Evolutionary conservation across 2,113 vertebrate species (phyloP).

Genomic region (Shinisaurus crocodilurus): DNA sequence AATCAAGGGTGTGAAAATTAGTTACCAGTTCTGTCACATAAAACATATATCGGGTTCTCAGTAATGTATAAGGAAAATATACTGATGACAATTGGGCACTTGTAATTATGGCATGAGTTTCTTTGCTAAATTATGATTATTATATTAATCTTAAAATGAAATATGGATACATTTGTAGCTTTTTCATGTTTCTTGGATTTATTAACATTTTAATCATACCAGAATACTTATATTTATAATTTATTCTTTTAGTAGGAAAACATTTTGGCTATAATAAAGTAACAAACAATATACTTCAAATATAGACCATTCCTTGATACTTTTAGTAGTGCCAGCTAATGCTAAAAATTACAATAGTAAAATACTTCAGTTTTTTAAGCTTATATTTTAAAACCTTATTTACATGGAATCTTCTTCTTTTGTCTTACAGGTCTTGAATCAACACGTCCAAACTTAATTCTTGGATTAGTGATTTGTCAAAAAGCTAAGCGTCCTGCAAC

Average conservation of each 20-base stretch:
- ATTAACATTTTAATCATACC: background rate
- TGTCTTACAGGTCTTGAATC: constrained; percentile 88
- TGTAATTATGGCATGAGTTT: background rate
- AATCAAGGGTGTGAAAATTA: background rate
- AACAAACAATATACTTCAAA: background rate
- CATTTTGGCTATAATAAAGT: background rate
- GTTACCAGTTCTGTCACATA: background rate
- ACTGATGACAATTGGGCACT: background rate
- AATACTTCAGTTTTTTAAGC: background rate
- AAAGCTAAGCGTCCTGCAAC: constrained; percentile 83
- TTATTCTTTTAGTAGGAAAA: background rate
- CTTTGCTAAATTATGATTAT: background rate
- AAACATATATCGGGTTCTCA: background rate
- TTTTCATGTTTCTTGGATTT: background rate
- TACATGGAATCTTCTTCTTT: constrained; percentile 60
- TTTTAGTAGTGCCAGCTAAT: background rate
- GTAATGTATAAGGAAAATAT: background rate
- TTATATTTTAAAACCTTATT: constrained; percentile 17
- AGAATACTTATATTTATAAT: background rate
- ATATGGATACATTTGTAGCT: background rate
- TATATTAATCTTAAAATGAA: background rate
- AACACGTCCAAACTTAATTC: constrained; percentile 91
- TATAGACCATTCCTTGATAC: background rate
- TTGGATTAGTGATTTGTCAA: constrained; percentile 93
- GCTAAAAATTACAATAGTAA: background rate